phyloP scores from a whole-genome alignment of 2,888 invertebrate genomes.

The Brassicogethes aeneus region DNA sequence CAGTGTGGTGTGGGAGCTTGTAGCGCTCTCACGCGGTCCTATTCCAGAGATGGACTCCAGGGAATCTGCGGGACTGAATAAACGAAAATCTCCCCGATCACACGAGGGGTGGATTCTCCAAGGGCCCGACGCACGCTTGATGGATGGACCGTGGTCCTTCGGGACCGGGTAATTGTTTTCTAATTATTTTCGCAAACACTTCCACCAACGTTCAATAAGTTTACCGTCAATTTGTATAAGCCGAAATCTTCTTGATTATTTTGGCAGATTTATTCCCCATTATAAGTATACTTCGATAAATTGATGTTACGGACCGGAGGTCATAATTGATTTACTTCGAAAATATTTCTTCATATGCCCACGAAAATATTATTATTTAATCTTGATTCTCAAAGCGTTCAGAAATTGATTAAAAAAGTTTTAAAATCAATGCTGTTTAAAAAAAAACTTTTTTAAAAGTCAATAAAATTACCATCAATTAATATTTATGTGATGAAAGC shows the following conservation, averaged over 20 bases:
- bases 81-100: slow-evolving; percentile 1
- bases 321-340: no score
- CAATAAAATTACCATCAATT: no score
- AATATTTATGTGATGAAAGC: no score
- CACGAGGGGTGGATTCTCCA: slow-evolving; percentile 11
- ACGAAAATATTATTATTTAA: no score
- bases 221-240: slow-evolving; percentile 1
- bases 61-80: neutral
- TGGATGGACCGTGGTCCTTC: slow-evolving; percentile 20
- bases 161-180: slow-evolving; percentile 7
- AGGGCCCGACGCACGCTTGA: slow-evolving; percentile 21
- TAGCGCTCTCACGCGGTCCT: slow-evolving; percentile 1
- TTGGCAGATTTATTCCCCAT: neutral
- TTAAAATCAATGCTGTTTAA: no score
- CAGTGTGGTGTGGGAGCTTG: no score
- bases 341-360: no score
- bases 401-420: no score
- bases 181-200: slow-evolving; percentile 13
- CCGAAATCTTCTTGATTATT: neutral
- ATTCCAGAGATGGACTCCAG: slow-evolving; percentile 9
- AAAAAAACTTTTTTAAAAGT: no score
- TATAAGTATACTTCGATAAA: no score
- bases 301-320: no score
- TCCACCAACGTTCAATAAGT: slow-evolving; percentile 11
- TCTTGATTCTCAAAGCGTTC: no score